Evolutionary conservation across 2,113 vertebrate genomes (phyloP), one percentile per base, ranked within the genome.

Genomic region (Polypterus bichir): DNA sequence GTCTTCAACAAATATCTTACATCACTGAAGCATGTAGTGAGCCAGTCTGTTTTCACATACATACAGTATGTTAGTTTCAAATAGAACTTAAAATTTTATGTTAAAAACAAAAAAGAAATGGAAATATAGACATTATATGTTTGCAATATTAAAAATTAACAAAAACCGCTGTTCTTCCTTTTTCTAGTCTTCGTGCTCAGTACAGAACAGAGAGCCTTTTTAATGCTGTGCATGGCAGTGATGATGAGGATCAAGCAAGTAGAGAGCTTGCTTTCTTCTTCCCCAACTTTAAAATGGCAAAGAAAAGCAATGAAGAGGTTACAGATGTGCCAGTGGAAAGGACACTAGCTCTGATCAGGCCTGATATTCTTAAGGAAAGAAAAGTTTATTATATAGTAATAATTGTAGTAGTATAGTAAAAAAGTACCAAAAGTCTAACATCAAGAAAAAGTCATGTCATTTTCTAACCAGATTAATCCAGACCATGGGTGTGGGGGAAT

Each of bases 191-290:
- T 71, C 86, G 88, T 60, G 88, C 88, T 64, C 89, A 86, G 73
- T 91, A 89, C 49, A 86, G 89, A 71, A 89, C 87, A 49, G 80
- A 86, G 70, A 75, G 82, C 59, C 82, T 86, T 66, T 85, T 83
- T 64, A 92, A 91, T 46, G 89, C 86, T 10, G 72, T 92, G 66
- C 91, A 92, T 4, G 88, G 89, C 62, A 90, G 91, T 65, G 69
- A 61, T 67, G 78, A 88, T 73, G 59, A 62, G 7, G 79, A 86
- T 56, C 85, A 74, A 3, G 91, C 90, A 70, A 64, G 77, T 74
- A 82, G 83, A 75, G 91, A 92, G 65, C 81, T 92, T 55, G 85
- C 84, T 49, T 78, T 89, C 73, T 85, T 92, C 78, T 92, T 94
- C 74, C 88, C 89, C 65, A 76, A 70, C 68, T 86, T 88, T 66